phyloP scores from a whole-genome alignment of 2,113 vertebrate genomes.

The Chloebia gouldiae region DNA sequence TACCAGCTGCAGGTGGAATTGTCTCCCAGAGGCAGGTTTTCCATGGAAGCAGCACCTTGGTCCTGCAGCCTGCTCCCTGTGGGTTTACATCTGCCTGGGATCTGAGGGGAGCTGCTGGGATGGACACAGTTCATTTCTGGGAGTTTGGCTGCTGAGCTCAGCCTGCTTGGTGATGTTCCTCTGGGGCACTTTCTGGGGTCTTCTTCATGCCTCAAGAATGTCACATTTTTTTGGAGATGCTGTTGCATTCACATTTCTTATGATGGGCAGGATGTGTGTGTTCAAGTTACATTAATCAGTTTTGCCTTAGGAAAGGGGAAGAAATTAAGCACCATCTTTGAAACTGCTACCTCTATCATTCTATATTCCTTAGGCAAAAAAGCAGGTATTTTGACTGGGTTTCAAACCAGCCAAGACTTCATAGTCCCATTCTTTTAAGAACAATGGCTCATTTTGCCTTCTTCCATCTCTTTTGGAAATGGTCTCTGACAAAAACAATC shows the following conservation, averaged over 20 bases:
- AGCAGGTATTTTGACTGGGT: neutral
- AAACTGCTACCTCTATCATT: neutral
- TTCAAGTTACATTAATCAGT: neutral
- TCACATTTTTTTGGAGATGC: neutral
- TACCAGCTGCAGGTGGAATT: neutral
- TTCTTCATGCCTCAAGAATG: neutral
- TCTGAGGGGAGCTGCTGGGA: rapidly evolving
- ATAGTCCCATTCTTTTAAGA: neutral
- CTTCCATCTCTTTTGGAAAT: neutral
- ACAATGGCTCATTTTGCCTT: neutral
- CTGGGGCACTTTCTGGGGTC: neutral
- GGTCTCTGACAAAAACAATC: neutral
- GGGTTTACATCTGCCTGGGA: neutral
- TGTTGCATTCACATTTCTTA: neutral
- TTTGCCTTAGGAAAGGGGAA: neutral
- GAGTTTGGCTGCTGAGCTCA: neutral
- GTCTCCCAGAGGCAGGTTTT: neutral
- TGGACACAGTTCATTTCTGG: neutral
- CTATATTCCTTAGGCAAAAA: neutral
- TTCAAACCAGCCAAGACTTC: neutral
- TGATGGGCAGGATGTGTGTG: neutral
- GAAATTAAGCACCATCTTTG: neutral
- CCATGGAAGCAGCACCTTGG: neutral
- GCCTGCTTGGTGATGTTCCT: neutral
- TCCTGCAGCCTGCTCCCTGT: neutral